Percentiles rank a stretch among this genome's conserved stretches.
Evolutionary conservation across 2,113 vertebrate genomes (phyloP).

Genomic region (Scalopus aquaticus): DNA sequence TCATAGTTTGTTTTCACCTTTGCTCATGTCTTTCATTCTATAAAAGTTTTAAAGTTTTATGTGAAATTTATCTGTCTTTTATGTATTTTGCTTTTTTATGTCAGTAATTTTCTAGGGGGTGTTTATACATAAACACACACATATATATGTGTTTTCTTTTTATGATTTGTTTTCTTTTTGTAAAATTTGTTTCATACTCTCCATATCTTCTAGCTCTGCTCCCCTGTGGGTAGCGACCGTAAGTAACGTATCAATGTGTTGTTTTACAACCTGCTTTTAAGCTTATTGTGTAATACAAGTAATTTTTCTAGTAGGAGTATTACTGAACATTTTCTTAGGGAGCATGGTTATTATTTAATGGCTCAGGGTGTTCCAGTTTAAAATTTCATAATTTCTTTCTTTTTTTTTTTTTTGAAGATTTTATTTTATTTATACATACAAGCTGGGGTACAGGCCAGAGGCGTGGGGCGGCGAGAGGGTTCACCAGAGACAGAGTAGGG

Average conservation of each 20-base stretch:
- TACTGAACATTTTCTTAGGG: background rate
- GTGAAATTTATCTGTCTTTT: slow-evolving; percentile 14
- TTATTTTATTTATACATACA: too few relatives aligned
- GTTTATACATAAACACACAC: too few relatives aligned
- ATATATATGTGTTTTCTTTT: too few relatives aligned
- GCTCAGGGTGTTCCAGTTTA: background rate
- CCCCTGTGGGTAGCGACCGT: background rate
- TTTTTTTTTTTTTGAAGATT: too few relatives aligned
- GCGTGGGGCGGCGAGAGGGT: too few relatives aligned
- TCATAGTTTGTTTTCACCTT: background rate
- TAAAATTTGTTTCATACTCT: background rate
- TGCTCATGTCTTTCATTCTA: background rate
- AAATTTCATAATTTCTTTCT: background rate
- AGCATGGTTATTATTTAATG: background rate
- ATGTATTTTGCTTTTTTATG: background rate
- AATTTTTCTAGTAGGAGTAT: background rate
- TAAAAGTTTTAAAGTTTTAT: background rate
- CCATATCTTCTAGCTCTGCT: background rate
- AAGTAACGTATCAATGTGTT: background rate
- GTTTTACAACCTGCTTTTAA: background rate
- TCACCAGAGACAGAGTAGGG: too few relatives aligned
- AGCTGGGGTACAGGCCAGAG: too few relatives aligned
- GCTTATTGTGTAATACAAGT: background rate
- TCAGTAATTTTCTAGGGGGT: background rate
- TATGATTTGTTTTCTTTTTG: background rate